phyloP scores from a whole-genome alignment of 1,140 invertebrate species.

The Scaptodrosophila lebanonensis region DNA sequence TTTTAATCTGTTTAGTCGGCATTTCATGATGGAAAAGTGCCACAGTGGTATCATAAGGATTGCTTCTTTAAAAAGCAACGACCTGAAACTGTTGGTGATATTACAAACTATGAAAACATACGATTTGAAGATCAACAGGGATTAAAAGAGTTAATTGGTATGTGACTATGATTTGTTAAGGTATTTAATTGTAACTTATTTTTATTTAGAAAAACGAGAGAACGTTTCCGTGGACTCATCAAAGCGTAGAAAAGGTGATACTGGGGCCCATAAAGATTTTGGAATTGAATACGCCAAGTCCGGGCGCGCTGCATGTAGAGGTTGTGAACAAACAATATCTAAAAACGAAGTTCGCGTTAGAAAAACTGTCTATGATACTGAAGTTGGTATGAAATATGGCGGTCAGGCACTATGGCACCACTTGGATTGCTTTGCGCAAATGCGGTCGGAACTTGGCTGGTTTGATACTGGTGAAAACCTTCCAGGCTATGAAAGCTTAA shows the following conservation, averaged over 20 bases:
- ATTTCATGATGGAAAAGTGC: constrained; percentile 92
- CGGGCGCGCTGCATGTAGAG: constrained; percentile 86
- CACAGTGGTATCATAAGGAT: constrained; percentile 92
- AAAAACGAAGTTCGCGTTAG: constrained; percentile 90
- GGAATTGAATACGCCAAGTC: constrained; percentile 93
- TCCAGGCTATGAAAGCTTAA: constrained; percentile 86
- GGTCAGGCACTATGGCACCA: constrained; percentile 93
- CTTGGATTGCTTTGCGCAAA: constrained; percentile 89
- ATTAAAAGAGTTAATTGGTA: constrained; percentile 86
- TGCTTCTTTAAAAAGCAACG: constrained; percentile 94
- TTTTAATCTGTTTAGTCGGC: constrained; percentile 83
- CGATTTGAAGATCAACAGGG: constrained; percentile 92
- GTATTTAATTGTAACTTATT: background rate
- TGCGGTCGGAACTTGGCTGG: constrained; percentile 83
- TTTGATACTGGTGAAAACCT: constrained; percentile 84
- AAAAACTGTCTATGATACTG: constrained; percentile 92
- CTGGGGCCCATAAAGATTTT: constrained; percentile 82
- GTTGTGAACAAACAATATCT: constrained; percentile 91
- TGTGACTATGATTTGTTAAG: too few species aligned
- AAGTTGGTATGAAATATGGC: constrained; percentile 87
- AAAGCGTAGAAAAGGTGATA: constrained; percentile 74
- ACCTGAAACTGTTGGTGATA: constrained; percentile 85
- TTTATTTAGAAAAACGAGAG: too few species aligned
- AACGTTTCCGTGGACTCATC: too few species aligned
- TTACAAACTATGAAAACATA: constrained; percentile 90